Base-by-base conservation (phyloP, 92 coral and sea anemone species). In the Chrysogorgia sp. region DNA sequence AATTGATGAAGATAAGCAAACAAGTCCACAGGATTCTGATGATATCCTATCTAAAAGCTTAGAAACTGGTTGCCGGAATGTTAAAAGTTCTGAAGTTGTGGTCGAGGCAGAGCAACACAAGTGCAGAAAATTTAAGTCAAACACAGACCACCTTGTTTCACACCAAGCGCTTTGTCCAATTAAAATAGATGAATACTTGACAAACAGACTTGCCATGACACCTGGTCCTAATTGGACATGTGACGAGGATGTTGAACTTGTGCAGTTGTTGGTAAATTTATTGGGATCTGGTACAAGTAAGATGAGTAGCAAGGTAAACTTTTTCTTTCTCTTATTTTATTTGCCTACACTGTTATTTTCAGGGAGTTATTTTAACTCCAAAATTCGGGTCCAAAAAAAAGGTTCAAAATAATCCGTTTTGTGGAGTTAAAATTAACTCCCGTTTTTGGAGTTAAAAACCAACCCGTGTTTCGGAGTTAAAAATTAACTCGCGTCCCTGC, bases 191-290 rank as follows among this genome's bases (percentile, higher is more conserved):
- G 84, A 76, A 55, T 52, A 58, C 9, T 80, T 82, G 32, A 88
- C 83, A 78, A 87, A 85, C 48, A 79, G 67, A 66, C 79, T 94
- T 34, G 76, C 47, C n/a, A 20, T 32, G 3, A 17, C 76, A 2
- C 90, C 96, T 1, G 77, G 91, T 63, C 83, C 84, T 20, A 76
- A 81, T 59, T 94, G 98, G 98, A 75, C 81, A 28, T 25, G 82
- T 24, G 91, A 85, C 25, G 90, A 91, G 30, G 98, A 94, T 69
- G 81, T 66, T 63, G 87, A 86, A 50, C 87, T 94, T 55, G 96
- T 92, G 22, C 85, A 76, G 49, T 88, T 91, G 58, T 71, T 94
- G 84, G 40, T 71, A 7, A 71, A 50, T 29, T 71, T 45, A 72
- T 87, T 35, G 87, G 88, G 72, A 59, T 88, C 56, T 72, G 90